Evolutionary conservation across 2,888 invertebrate genomes (phyloP).

Genomic region (Anorthoa munda): DNA sequence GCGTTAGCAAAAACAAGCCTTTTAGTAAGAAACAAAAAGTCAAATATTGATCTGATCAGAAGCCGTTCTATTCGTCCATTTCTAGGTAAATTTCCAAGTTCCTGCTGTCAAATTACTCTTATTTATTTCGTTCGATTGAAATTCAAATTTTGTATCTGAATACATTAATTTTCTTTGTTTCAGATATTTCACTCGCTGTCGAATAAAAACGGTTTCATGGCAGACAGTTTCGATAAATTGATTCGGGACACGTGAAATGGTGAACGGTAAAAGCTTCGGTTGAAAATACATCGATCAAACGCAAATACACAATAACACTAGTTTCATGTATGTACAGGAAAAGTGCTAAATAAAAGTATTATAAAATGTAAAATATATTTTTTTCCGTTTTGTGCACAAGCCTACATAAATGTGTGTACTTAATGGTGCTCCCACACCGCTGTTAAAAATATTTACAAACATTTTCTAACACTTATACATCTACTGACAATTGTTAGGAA

Average conservation of each 20-base stretch:
- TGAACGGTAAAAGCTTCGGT: conserved; percentile 17
- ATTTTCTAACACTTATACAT: no score
- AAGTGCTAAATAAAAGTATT: background rate
- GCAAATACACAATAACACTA: conserved; percentile 1
- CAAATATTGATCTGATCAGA: background rate
- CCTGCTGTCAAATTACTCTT: conserved; percentile 36
- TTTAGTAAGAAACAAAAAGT: background rate
- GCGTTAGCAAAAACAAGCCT: background rate
- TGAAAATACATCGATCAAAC: conserved; percentile 17
- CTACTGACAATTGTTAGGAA: no score
- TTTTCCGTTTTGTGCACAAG: background rate
- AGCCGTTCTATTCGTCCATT: background rate
- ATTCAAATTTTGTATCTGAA: conserved; percentile 58
- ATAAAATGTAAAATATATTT: conserved; percentile 6
- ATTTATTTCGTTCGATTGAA: conserved; percentile 53
- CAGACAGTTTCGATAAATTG: conserved; percentile 11
- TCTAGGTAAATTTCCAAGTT: background rate
- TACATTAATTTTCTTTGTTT: conserved; percentile 50
- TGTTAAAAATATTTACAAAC: no score
- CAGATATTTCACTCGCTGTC: conserved; percentile 19
- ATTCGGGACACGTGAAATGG: background rate
- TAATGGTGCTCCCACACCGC: no score
- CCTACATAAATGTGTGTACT: conserved; percentile 17
- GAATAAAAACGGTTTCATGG: conserved; percentile 31
- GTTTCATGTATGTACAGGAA: background rate